Percentiles rank a stretch among this genome's conserved stretches.
Conservation (phyloP, 1,140 invertebrate species). For the Sycophila sp. region DNA sequence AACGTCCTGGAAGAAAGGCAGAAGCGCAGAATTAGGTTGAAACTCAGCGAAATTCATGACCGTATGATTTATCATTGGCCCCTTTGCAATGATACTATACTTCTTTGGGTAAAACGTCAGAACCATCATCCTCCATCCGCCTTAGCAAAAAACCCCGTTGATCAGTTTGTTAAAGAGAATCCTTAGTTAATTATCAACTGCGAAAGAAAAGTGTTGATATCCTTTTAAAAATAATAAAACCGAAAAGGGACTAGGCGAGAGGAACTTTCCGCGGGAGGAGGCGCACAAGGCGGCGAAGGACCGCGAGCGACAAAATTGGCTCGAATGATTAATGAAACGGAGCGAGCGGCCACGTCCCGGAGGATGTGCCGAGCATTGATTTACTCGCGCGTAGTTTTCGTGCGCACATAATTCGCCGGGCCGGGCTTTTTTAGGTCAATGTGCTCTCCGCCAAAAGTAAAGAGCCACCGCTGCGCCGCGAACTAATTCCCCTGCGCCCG, state of each 20-base stretch:
- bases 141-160: too few relatives aligned
- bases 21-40: background rate
- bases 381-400: background rate
- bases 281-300: too few relatives aligned
- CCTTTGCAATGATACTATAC: background rate
- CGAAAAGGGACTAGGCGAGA: too few relatives aligned
- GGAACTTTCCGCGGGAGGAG: too few relatives aligned
- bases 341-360: background rate
- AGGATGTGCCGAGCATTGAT: background rate
- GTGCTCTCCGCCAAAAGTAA: constrained; percentile 1
- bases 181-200: too few relatives aligned
- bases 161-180: too few relatives aligned
- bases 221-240: too few relatives aligned
- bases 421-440: constrained; percentile 28
- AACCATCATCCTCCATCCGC: too few relatives aligned
- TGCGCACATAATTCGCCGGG: constrained; percentile 2
- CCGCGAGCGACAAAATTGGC: too few relatives aligned
- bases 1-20: background rate
- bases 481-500: constrained; percentile 9
- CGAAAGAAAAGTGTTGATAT: too few relatives aligned
- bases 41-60: background rate
- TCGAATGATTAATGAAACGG: constrained; percentile 6
- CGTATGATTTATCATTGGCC: background rate
- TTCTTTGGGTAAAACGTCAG: too few relatives aligned
- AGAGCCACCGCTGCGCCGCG: background rate